These are phyloP conservation scores for Pachydiplax longipennis DNA, from an alignment of 2,888 invertebrate genomes.

Conservation along the genomic window DNA sequence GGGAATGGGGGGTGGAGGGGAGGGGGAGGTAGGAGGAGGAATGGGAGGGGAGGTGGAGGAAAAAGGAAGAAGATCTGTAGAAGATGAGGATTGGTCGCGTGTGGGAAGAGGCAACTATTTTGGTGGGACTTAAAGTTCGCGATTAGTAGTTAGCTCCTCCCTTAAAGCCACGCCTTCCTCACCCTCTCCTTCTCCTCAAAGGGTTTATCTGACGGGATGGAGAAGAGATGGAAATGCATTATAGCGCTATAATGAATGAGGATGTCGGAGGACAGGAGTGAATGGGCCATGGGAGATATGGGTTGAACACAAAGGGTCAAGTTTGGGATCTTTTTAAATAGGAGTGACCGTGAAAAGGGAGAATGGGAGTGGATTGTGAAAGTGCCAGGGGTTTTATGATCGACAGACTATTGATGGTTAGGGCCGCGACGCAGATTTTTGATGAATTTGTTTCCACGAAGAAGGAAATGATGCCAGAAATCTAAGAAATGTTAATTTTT, in stretches of 20 bases:
- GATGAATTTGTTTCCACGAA: background rate
- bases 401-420: background rate
- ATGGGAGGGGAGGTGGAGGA: background rate
- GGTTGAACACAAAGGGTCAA: background rate
- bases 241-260: background rate
- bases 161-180: background rate
- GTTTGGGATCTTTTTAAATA: background rate
- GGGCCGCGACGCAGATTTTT: background rate
- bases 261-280: background rate
- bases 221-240: background rate
- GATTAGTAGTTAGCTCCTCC: background rate
- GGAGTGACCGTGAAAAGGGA: background rate
- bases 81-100: background rate
- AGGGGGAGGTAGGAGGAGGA: background rate
- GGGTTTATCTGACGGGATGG: background rate
- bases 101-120: background rate
- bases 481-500: too few relatives aligned
- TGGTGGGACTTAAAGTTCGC: slow-evolving; percentile 29
- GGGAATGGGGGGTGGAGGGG: background rate
- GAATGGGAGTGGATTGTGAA: background rate
- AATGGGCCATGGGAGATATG: background rate
- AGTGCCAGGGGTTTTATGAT: background rate
- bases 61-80: background rate
- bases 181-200: background rate
- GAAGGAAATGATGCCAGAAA: too few relatives aligned